phyloP scores from a whole-genome alignment of 2,113 vertebrate genomes.

The Platysteira castanea region DNA sequence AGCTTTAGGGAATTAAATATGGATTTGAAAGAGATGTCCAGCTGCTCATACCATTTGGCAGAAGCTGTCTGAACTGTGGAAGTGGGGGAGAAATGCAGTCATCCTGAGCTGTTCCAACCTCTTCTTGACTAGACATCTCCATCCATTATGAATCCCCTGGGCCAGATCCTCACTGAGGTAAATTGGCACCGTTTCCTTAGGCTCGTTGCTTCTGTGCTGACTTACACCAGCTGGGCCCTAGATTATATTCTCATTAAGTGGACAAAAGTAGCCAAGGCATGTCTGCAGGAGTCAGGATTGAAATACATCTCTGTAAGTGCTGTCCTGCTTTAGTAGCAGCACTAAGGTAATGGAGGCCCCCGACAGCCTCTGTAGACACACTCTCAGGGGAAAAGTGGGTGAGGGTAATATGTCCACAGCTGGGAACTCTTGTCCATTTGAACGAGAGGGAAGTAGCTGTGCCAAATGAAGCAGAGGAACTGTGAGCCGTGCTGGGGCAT shows the following conservation, averaged over 20 bases:
- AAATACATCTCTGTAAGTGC: constrained; percentile 11
- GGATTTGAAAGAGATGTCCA: constrained; percentile 37
- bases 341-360: background rate
- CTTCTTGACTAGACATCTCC: constrained; percentile 18
- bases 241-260: constrained; percentile 43
- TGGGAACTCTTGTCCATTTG: background rate
- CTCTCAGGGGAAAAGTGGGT: background rate
- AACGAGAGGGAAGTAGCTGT: background rate
- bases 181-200: background rate
- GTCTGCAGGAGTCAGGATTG: background rate
- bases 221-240: constrained; percentile 15
- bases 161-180: constrained; percentile 1
- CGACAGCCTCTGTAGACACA: background rate
- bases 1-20: constrained; percentile 54
- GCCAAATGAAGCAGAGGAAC: background rate
- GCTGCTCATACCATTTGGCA: constrained; percentile 40
- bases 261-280: background rate
- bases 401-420: background rate
- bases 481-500: accelerated
- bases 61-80: background rate
- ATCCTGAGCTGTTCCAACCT: background rate
- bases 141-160: constrained; percentile 55
- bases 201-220: background rate
- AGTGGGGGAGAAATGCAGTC: background rate
- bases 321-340: background rate